These are phyloP conservation scores for Anthophora plumipes DNA, from an alignment of 2,888 invertebrate species.

Conservation along the genomic window DNA sequence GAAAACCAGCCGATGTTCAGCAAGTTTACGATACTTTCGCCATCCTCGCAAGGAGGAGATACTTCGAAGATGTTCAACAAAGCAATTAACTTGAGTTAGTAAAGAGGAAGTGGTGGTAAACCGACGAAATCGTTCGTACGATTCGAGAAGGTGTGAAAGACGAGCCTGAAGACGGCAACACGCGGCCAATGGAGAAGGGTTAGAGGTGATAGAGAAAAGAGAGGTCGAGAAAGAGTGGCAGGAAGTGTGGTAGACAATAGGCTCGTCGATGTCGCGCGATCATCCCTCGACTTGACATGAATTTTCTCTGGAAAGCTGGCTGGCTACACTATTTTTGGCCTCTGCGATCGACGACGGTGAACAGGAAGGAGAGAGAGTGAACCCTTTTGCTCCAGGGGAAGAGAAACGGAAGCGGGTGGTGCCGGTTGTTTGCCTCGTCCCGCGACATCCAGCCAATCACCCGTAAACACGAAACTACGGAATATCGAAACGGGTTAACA, in stretches of 20 bases:
- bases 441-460: constrained; percentile 14
- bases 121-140: constrained; percentile 7
- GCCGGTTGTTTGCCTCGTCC: constrained; percentile 2
- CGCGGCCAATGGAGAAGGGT: neutral
- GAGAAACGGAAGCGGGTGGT: constrained; percentile 14
- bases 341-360: constrained; percentile 16
- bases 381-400: neutral
- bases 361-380: constrained; percentile 23
- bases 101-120: too few species aligned
- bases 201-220: neutral
- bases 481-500: neutral
- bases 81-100: too few species aligned
- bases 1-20: too few species aligned
- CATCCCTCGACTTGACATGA: constrained; percentile 78
- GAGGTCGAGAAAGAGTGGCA: constrained; percentile 44
- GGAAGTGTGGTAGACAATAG: constrained; percentile 72
- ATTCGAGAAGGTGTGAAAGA: neutral
- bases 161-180: neutral
- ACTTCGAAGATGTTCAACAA: too few species aligned
- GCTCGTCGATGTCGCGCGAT: constrained; percentile 74
- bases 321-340: constrained; percentile 72
- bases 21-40: too few species aligned
- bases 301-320: constrained; percentile 75
- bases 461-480: constrained; percentile 29
- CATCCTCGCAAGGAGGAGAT: too few species aligned